Percentiles rank a stretch among this genome's conserved stretches.
phyloP scores from a whole-genome alignment of 1,140 invertebrate genomes.

The Neodiprion pinetum region DNA sequence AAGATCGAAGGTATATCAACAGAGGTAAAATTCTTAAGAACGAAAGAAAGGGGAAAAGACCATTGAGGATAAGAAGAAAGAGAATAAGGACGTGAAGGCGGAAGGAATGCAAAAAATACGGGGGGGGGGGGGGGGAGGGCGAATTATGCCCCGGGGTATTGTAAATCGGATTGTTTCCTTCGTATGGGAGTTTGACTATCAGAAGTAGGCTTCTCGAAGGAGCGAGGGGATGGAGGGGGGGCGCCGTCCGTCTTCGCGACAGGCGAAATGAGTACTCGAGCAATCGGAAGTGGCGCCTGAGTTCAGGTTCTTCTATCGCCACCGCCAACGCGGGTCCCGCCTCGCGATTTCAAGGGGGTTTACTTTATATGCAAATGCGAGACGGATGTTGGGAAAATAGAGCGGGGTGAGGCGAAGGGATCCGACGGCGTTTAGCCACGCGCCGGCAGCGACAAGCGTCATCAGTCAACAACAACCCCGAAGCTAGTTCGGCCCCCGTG shows the following conservation, averaged over 20 bases:
- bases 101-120: not conserved
- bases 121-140: not conserved
- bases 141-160: slow-evolving; percentile 14
- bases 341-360: slow-evolving; percentile 24
- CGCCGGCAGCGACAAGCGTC: slow-evolving; percentile 8
- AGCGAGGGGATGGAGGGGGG: slow-evolving; percentile 12
- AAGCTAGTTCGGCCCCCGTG: not conserved
- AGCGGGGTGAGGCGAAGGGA: slow-evolving; percentile 24
- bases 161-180: slow-evolving; percentile 23
- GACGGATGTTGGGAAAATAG: slow-evolving; percentile 24
- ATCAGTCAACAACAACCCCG: slow-evolving; percentile 9
- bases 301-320: slow-evolving; percentile 9
- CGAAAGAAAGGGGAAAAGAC: no score
- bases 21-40: no score
- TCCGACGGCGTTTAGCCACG: slow-evolving; percentile 32
- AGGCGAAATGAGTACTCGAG: slow-evolving; percentile 47
- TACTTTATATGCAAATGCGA: slow-evolving; percentile 42
- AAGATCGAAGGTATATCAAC: no score
- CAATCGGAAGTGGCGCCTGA: slow-evolving; percentile 43
- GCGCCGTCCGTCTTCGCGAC: slow-evolving; percentile 48
- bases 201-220: slow-evolving; percentile 25
- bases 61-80: no score
- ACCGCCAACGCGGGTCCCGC: not conserved
- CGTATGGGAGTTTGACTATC: slow-evolving; percentile 20
- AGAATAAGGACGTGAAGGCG: not conserved